Conservation (phyloP, 2,888 invertebrate species). For the Agrilus cyanescens region DNA sequence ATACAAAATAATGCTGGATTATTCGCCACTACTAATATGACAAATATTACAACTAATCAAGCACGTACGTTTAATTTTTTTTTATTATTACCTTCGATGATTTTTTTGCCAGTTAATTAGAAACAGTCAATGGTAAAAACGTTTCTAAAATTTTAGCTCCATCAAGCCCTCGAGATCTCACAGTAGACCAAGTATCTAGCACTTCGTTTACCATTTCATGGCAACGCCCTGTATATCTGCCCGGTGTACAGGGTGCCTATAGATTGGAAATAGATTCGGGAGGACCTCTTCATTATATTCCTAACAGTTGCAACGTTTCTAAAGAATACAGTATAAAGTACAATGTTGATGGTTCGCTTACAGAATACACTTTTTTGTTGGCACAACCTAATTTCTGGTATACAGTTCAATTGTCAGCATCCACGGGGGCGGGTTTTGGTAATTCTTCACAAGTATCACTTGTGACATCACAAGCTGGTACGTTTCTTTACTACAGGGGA, state of each 20-base stretch:
- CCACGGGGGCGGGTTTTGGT: slow-evolving; percentile 4
- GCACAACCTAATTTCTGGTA: slow-evolving; percentile 14
- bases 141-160: too few species aligned
- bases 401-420: slow-evolving; percentile 3
- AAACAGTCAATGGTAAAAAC: too few species aligned
- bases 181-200: background rate
- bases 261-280: slow-evolving; percentile 8
- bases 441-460: background rate
- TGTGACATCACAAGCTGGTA: slow-evolving; percentile 3
- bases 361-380: slow-evolving; percentile 5
- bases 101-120: too few species aligned
- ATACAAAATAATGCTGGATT: too few species aligned
- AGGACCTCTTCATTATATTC: slow-evolving; percentile 10
- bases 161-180: background rate
- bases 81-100: too few species aligned
- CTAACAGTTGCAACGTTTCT: background rate
- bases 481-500: background rate
- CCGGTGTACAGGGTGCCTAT: slow-evolving; percentile 14
- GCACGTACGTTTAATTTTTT: too few species aligned
- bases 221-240: slow-evolving; percentile 14
- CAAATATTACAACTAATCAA: too few species aligned
- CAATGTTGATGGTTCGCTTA: background rate
- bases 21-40: too few species aligned
- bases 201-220: slow-evolving; percentile 15
- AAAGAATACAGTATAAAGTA: background rate